Evolutionary conservation across 2,113 vertebrate species (phyloP), one percentile per base, ranked within the genome.

Genomic region (Cephalopterus ornatus): DNA sequence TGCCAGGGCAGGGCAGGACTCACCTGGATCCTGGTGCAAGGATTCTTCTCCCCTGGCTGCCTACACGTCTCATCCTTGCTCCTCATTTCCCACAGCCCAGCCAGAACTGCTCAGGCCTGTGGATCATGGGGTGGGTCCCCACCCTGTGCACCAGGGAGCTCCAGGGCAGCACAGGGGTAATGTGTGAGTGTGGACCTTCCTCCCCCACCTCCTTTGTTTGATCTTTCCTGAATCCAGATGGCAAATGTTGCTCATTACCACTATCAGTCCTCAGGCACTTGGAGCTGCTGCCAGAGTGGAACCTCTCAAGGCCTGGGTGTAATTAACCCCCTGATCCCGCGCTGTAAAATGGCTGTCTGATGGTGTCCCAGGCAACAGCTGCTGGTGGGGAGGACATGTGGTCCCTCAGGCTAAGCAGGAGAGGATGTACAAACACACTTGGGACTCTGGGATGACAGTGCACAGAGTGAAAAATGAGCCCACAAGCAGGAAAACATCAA

Each of bases 351-450:
- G 82, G 8, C 78, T 77, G 72, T 12, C 76, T 93, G 58, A 56
- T 56, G 82, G 88, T 8, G 55, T 91, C 83, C 78, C 49, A 15
- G 66, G 93, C 91, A 93, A 86, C 95, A 94, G 96, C 89, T 92
- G 92, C 46, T 84, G 80, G 52, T 49, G 62, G 66, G 79, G 49
- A 84, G 70, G 75, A 77, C n/a, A 22, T 4, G 2, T 39, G 52
- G 68, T 59, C 76, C 83, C 79, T 41, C 47, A 19, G 76, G 92
- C 41, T 16, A 42, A 70, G 89, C 70, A 94, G 82, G 87, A 95
- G 77, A 56, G 92, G 67, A 91, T 78, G 49, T 28, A 12, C 53
- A 59, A 68, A 81, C 74, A 67, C 86, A 12, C 73, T 70, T 39
- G 66, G 86, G 91, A 76, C 44, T 8, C 13, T 6, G 32, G 81